phyloP scores from a whole-genome alignment of 2,113 vertebrate species.

The Takifugu bimaculatus region DNA sequence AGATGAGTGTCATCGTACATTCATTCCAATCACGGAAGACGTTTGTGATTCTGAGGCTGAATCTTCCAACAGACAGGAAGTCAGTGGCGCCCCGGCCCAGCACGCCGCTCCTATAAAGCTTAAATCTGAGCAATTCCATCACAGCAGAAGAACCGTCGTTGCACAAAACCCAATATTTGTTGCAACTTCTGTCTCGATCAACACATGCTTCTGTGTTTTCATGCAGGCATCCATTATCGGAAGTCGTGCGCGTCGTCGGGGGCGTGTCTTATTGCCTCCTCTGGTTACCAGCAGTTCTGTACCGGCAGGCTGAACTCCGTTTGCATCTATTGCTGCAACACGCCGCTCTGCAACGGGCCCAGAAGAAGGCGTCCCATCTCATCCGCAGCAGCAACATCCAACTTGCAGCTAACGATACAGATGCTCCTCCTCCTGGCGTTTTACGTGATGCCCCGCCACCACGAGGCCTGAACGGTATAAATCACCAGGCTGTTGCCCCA shows the following conservation, averaged over 20 bases:
- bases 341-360: constrained; percentile 92
- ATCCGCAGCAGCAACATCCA: constrained; percentile 2
- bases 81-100: constrained; percentile 19
- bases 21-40: too few species aligned
- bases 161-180: too few species aligned
- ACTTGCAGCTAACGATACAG: fast-evolving
- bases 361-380: constrained; percentile 79
- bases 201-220: not conserved
- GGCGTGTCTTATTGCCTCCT: constrained; percentile 94
- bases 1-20: too few species aligned
- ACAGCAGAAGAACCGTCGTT: too few species aligned
- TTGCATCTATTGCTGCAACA: constrained; percentile 98
- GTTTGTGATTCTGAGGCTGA: too few species aligned
- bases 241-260: constrained; percentile 94
- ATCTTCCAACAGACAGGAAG: constrained; percentile 13
- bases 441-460: not conserved
- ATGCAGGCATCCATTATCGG: constrained; percentile 88
- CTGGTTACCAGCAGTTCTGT: constrained; percentile 97
- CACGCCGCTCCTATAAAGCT: too few species aligned
- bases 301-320: constrained; percentile 94
- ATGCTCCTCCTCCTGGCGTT: not conserved
- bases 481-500: too few species aligned
- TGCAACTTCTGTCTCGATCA: too few species aligned
- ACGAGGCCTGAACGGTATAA: too few species aligned
- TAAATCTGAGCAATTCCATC: too few species aligned